A percentile compares a stretch with the other conserved stretches of the same genome.
phyloP scores from a whole-genome alignment of 2,888 invertebrate genomes.

The Synergus itoensis region DNA sequence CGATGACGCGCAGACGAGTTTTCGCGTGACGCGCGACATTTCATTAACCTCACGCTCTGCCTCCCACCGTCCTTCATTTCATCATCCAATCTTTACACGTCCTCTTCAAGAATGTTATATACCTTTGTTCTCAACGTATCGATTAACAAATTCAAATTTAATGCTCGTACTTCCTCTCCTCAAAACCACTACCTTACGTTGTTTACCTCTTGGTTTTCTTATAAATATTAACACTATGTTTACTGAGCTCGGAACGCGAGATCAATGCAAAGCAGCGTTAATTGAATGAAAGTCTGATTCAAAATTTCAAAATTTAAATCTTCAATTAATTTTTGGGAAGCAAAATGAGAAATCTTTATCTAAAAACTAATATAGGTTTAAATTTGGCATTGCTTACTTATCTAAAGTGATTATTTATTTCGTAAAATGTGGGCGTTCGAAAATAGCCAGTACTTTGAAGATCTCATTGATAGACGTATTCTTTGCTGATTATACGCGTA shows the following conservation, averaged over 20 bases:
- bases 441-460: conserved; percentile 34
- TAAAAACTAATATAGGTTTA: not conserved
- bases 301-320: not conserved
- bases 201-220: conserved; percentile 77
- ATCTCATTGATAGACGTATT: conserved; percentile 74
- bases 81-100: conserved; percentile 46
- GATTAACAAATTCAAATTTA: conserved; percentile 42
- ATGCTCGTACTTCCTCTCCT: conserved; percentile 45
- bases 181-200: conserved; percentile 64
- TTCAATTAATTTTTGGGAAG: too few relatives aligned
- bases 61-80: conserved; percentile 48
- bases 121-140: conserved; percentile 9
- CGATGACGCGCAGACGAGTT: conserved; percentile 15
- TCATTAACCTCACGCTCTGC: conserved; percentile 43
- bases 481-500: conserved; percentile 55
- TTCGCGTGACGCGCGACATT: conserved; percentile 18
- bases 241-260: conserved; percentile 49
- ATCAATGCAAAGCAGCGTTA: not conserved
- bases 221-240: conserved; percentile 66
- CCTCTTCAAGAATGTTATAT: conserved; percentile 13
- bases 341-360: not conserved
- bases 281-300: not conserved
- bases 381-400: not conserved
- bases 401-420: conserved; percentile 1
- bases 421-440: not conserved